Base-by-base conservation (phyloP, 2,888 invertebrate genomes). In the Ormyrus pomaceus region DNA sequence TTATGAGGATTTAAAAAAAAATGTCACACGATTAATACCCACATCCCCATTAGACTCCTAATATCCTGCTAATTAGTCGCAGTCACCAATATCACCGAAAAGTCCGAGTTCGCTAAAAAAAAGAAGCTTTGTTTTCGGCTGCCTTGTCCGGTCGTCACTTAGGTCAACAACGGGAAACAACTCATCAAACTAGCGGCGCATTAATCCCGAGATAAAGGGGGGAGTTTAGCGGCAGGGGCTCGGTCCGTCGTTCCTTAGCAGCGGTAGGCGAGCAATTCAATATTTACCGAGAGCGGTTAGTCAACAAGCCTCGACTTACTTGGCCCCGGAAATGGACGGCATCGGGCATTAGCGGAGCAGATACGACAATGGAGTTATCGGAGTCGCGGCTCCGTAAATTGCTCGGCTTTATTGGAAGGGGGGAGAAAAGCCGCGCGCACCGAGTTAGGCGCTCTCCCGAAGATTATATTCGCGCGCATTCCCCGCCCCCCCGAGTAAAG, bases 231-330 rank as follows among this genome's bases (percentile, higher is more conserved):
- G 19, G 19, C 19, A 19, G 2, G 19, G 19, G 19, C 1, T 19
- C 19, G 19, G 19, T 19, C 19, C 1, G 19, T 19, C 19, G 19
- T 19, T 19, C 19, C 19, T 19, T 34, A 19, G 50, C 7, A 10
- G 13, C 4, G 6, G 0, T 6, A 7, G 10, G n/a, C 19, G 66
- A 5, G 55, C 56, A 11, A 51, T 71, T 58, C 77, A 65, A 71
- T 77, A 77, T 71, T 77, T 71, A 65, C 56, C 77, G 19, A 19
- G 19, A 68, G 71, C 62, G 61, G 69, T 76, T 69, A 55, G 76
- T 76, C 61, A 69, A 59, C 53, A 46, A 61, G 53, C 51, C 56
- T 6, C 10, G n/a, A 6, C 66, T 19, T 19, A 19, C 19, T 19
- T 19, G 19, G 19, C 11, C 6, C 58, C 61, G 71, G 71, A 71